These are phyloP conservation scores for Mustela lutreola DNA, from an alignment of 2,113 vertebrate species.

Conservation along the genomic window DNA sequence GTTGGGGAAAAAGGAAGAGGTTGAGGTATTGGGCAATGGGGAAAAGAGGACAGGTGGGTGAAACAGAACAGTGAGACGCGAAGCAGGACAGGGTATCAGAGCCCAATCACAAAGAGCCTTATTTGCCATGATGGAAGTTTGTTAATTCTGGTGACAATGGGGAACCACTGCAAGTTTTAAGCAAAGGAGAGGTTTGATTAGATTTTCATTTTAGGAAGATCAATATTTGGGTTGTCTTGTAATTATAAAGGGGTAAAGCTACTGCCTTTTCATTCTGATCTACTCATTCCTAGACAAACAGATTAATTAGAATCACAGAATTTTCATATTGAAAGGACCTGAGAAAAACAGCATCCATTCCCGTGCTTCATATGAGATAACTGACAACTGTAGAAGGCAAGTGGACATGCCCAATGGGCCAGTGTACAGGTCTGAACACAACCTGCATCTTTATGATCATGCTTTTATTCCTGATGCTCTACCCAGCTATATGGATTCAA, in stretches of 20 bases:
- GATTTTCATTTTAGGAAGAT: constrained; percentile 33
- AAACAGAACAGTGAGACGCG: neutral
- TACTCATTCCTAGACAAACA: neutral
- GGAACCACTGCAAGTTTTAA: neutral
- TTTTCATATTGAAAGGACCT: neutral
- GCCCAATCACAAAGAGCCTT: neutral
- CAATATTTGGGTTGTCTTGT: neutral
- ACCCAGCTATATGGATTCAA: neutral
- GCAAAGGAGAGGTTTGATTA: neutral
- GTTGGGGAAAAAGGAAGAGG: neutral
- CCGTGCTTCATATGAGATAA: neutral
- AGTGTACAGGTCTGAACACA: neutral
- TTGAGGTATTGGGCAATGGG: neutral
- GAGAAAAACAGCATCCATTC: neutral
- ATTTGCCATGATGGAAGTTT: neutral
- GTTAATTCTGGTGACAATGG: neutral
- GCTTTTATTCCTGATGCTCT: neutral
- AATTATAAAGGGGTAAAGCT: neutral
- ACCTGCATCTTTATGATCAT: neutral
- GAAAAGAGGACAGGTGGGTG: neutral
- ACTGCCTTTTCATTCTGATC: constrained; percentile 35
- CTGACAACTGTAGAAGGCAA: neutral
- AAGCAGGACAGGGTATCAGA: neutral
- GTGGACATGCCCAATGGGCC: too few relatives aligned
- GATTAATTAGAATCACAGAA: neutral